These are phyloP conservation scores for Rotaria sp. DNA, from an alignment of 2,888 invertebrate species.

Conservation along the genomic window DNA sequence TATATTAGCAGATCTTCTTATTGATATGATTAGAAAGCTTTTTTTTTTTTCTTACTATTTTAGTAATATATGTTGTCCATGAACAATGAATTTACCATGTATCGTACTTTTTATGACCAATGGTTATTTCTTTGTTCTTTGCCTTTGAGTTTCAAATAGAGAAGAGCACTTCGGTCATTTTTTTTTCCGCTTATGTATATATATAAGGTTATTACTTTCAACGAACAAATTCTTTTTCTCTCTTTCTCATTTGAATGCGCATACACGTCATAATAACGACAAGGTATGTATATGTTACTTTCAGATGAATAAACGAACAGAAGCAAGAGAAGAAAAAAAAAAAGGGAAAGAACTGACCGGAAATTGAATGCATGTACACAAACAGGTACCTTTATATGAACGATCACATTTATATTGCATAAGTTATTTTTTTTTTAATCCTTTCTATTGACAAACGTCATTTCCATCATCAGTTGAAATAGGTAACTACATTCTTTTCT, in stretches of 20 bases:
- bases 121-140: not conserved
- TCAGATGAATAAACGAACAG: not conserved
- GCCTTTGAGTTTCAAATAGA: not conserved
- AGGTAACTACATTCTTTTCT: not conserved
- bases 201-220: not conserved
- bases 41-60: not conserved
- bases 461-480: not conserved
- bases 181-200: not conserved
- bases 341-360: not conserved
- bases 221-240: not conserved
- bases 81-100: not conserved
- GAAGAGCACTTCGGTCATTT: not conserved
- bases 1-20: too few species aligned
- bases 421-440: not conserved
- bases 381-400: not conserved
- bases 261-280: not conserved
- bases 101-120: not conserved
- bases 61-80: not conserved
- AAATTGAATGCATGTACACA: not conserved
- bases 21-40: not conserved
- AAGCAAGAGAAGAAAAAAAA: not conserved
- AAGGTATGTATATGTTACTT: not conserved
- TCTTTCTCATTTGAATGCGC: not conserved
- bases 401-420: conserved; percentile 4
- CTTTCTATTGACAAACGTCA: not conserved